Evolutionary conservation across 2,888 invertebrate genomes (phyloP).

Genomic region (Scrobipalpa atriplicella): DNA sequence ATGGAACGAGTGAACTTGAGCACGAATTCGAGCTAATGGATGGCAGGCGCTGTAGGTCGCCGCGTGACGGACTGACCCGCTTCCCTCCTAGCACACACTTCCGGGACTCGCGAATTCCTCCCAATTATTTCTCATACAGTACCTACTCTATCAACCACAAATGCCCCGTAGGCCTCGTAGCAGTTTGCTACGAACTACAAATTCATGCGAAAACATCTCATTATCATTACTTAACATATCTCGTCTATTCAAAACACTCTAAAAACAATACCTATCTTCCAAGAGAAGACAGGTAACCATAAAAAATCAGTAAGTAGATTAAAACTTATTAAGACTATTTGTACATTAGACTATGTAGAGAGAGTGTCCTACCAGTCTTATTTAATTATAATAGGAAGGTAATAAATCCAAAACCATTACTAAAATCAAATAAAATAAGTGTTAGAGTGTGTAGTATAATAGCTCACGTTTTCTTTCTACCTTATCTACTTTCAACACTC

Average conservation of each 20-base stretch:
- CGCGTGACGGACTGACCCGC: constrained; percentile 72
- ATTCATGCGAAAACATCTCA: background rate
- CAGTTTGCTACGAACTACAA: background rate
- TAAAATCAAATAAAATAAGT: background rate
- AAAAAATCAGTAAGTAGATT: no score
- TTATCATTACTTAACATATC: no score
- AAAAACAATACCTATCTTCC: no score
- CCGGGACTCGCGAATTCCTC: constrained; percentile 45
- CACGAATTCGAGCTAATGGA: constrained; percentile 78
- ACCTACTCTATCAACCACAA: background rate
- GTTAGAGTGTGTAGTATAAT: background rate
- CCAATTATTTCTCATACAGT: constrained; percentile 3
- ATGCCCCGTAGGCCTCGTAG: background rate
- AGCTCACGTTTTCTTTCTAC: background rate
- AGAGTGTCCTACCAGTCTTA: no score
- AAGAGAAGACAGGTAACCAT: no score
- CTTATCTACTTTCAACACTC: background rate
- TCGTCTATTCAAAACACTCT: no score
- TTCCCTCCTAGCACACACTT: constrained; percentile 58
- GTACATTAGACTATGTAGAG: no score
- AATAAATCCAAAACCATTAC: no score
- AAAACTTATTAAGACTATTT: no score
- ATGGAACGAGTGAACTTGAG: constrained; percentile 82
- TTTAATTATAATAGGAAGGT: no score
- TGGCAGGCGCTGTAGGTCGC: constrained; percentile 71